Base-by-base conservation (phyloP, 30 jellyfish, hydroid and myxozoan species). In the Kudoa iwatai region DNA sequence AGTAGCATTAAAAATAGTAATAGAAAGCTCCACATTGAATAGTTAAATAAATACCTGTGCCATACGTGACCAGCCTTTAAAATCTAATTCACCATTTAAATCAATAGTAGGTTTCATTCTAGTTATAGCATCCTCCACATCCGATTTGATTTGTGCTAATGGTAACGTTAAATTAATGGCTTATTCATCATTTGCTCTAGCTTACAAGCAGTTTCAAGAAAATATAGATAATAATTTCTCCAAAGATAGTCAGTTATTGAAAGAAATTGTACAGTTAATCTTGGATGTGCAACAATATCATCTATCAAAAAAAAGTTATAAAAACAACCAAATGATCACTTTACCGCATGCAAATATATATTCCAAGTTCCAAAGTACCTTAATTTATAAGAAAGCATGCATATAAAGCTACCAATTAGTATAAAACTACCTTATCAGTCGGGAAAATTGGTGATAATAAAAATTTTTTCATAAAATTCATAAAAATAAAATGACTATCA, bases 41-140 rank as follows among this genome's bases (percentile, higher is more conserved):
- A n/a, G n/a, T n/a, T n/a, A n/a, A n/a, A n/a, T n/a, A n/a, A n/a
- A n/a, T n/a, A 57, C 88, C 85, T 32, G 60, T 3, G 96, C 96
- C 96, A 77, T 77, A 35, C 96, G 51, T 12, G 96, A 84, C 96
- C 96, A 77, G 11, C 96, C 96, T 13, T 47, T 57, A 47, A 77
- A 77, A 17, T 49, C 62, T 10, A 88, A 54, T 41, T 52, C 62
- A 4, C 86, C 89, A 36, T 55, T 58, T 58, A 62, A 88, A 34
- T 69, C 62, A 32, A 47, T 57, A 87, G 87, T 59, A 3, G 93
- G 93, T 32, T 47, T 71, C 47, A 71, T 19, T 33, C 93, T 43
- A 59, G 84, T 50, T 36, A 71, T 47, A 14, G 54, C 53, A 55
- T 71, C 93, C 14, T 77, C 84, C 17, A 71, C 51, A 40, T 71